Evolutionary conservation across 2,113 vertebrate genomes (phyloP), one percentile per base, ranked within the genome.

Genomic region (Perccottus glenii): DNA sequence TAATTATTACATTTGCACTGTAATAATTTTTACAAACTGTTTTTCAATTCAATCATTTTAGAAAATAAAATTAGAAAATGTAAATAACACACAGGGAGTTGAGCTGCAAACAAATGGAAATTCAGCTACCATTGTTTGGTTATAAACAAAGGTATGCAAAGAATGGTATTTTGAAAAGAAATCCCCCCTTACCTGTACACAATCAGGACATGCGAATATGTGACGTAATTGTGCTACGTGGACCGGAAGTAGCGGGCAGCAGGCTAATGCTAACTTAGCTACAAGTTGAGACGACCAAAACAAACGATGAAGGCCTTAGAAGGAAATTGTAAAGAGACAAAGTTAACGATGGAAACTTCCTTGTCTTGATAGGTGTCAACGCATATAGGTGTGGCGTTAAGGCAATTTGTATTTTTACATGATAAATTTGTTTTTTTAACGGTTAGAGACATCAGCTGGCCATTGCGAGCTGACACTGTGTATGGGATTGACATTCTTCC

Each of bases 151-250:
- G 19, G 19, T 27, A 27, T 27, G 3, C 1, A 27, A 27, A 1
- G 19, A 27, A 27, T 27, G 19, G 19, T 27, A 1, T 27, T 27
- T 27, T 27, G 19, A 3, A 27, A 27, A 27, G 19, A 27, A 27
- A 27, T 14, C 12, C 11, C 12, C 12, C 12, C 11, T 46, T 46
- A 46, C 3, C 44, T 46, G 44, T 27, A 27, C 19, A 27, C 19
- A 5, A 5, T 46, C 4, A 11, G 12, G 32, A 14, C 33, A 15
- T 4, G 12, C 9, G 52, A 55, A 3, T 14, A 38, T 11, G 7
- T 82, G 79, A 85, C 70, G 84, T 84, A 61, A 86, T 43, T 15
- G 5, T 80, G 85, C 88, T 89, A 93, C 93, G 93, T 93, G 91
- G 88, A 92, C 48, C 75, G 91, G 92, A 92, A 93, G 86, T 83